Evolutionary conservation across 1,140 invertebrate species (phyloP), one percentile per base, ranked within the genome.

Genomic region (Ephestia elutella): DNA sequence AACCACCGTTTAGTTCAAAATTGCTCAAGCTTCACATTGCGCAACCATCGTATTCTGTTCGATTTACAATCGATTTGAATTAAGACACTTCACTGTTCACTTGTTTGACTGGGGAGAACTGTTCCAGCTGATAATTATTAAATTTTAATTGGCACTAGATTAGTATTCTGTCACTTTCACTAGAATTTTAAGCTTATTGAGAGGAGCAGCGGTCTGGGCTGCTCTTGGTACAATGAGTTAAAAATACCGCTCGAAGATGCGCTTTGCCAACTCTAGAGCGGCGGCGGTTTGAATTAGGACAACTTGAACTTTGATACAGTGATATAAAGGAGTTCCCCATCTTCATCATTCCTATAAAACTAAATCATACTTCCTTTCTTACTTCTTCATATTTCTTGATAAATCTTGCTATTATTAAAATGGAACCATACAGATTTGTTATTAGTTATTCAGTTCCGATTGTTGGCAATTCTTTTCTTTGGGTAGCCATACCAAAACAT

Each of bases 161-260:
- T 54, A 62, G 54, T 54, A 57, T 64, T 64, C 62, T 66, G 77
- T 82, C 85, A 87, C 85, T 86, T 84, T 87, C 85, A 75, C 67
- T 80, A 68, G 73, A 62, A 71, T 73, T 64, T 73, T 60, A 28
- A 53, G 21, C 64, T 59, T 57, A 78, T 75, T 80, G 80, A 73
- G 81, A 85, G 72, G 80, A 86, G 80, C 63, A 76, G 69, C 78
- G 65, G 60, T 73, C 75, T 71, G 76, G 76, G 75, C 76, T 75
- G 79, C 82, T 74, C 72, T 75, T 82, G 71, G 76, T 75, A 88
- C 75, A 86, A 86, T 88, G 86, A 88, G 86, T 88, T 88, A 88
- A 84, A 88, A 88, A 88, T 88, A 88, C 57, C 83, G 81, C 82
- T 86, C 82, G 51, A 79, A 86, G 85, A 86, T 84, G 83, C 80